Evolutionary conservation across 2,888 invertebrate species (phyloP).

Genomic region (Mesoligia furuncula): DNA sequence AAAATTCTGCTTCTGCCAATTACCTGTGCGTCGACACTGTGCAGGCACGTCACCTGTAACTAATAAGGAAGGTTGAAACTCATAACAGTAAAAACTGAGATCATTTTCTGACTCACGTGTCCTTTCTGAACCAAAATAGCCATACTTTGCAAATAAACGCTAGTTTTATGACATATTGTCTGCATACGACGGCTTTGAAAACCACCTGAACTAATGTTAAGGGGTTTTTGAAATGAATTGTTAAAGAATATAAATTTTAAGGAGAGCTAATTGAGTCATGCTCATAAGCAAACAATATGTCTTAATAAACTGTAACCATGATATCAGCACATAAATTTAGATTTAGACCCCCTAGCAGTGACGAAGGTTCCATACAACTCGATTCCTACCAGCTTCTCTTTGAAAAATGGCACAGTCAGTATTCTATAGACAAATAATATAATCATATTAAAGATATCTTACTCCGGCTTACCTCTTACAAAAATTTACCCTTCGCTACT

Average conservation of each 20-base stretch:
- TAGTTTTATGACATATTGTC: constrained; percentile 50
- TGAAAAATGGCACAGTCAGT: too few relatives aligned
- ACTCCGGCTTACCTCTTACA: too few relatives aligned
- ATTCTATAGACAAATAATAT: too few relatives aligned
- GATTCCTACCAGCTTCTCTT: too few relatives aligned
- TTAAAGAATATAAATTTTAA: constrained; percentile 8
- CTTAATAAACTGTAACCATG: neutral
- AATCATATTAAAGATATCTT: too few relatives aligned
- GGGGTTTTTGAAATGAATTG: constrained; percentile 21
- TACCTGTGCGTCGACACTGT: neutral
- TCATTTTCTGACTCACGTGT: constrained; percentile 76
- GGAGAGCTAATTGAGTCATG: neutral
- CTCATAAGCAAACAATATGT: neutral
- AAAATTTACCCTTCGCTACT: too few relatives aligned
- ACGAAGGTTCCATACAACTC: too few relatives aligned
- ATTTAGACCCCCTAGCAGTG: too few relatives aligned
- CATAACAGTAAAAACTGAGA: constrained; percentile 81
- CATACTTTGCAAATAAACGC: constrained; percentile 47
- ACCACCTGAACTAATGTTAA: constrained; percentile 35
- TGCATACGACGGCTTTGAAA: constrained; percentile 26
- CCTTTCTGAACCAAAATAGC: constrained; percentile 52
- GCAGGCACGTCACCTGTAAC: constrained; percentile 53
- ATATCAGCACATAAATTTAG: neutral
- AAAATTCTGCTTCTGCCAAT: constrained; percentile 7
- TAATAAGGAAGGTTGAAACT: constrained; percentile 77